phyloP scores from a whole-genome alignment of 2,797 vertebrate species.

The Rhynchonycteris naso region DNA sequence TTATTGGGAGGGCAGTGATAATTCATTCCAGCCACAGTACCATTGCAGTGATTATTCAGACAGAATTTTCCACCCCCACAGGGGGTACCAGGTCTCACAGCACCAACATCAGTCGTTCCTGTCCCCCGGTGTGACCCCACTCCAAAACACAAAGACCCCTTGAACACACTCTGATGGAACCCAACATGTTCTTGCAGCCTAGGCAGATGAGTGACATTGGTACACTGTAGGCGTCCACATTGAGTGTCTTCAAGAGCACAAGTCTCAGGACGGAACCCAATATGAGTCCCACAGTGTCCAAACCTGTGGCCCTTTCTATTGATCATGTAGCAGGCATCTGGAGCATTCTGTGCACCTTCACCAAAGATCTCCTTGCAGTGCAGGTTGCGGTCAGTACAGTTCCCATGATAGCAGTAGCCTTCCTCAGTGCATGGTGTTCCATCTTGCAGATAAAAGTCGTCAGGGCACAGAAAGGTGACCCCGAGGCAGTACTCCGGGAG shows the following conservation, averaged over 20 bases:
- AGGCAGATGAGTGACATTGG: conserved; percentile 54
- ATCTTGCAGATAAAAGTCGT: conserved; percentile 75
- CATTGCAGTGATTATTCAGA: rapidly evolving
- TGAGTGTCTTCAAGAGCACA: background rate
- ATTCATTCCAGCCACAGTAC: rapidly evolving
- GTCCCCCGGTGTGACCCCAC: background rate
- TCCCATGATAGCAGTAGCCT: conserved; percentile 80
- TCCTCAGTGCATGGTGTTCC: conserved; percentile 77
- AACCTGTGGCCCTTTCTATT: conserved; percentile 72
- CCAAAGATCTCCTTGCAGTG: conserved; percentile 81
- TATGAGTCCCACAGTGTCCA: conserved; percentile 74
- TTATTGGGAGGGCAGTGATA: conserved; percentile 70
- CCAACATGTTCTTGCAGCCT: background rate
- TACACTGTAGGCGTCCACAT: conserved; percentile 73
- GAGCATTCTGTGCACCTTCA: background rate
- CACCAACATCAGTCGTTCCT: background rate
- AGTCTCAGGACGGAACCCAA: rapidly evolving
- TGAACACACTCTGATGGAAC: conserved; percentile 54
- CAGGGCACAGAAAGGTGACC: conserved; percentile 6
- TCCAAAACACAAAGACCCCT: conserved; percentile 42
- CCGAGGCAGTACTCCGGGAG: conserved; percentile 84
- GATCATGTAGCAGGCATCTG: conserved; percentile 73
- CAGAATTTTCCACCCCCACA: conserved; percentile 33
- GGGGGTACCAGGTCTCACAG: background rate
- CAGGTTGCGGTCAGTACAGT: conserved; percentile 74